A percentile compares a stretch with the other conserved stretches of the same genome.
phyloP scores from a whole-genome alignment of 2,797 vertebrate genomes.

The Vultur gryphus region DNA sequence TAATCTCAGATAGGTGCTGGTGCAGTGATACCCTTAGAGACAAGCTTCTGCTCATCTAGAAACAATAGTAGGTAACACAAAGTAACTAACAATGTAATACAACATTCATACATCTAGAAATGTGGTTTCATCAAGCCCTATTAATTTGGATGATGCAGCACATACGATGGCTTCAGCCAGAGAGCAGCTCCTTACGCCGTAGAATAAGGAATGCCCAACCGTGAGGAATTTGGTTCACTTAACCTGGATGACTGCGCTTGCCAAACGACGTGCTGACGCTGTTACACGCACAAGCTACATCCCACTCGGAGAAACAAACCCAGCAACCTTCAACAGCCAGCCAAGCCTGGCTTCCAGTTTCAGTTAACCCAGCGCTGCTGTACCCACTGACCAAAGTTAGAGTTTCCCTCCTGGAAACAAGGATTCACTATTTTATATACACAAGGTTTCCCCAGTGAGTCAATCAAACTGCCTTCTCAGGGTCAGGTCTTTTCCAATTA shows the following conservation, averaged over 20 bases:
- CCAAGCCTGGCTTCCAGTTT: background rate
- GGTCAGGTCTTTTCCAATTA: background rate
- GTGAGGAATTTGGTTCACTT: background rate
- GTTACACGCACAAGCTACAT: background rate
- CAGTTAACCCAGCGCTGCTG: background rate
- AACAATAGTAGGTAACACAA: background rate
- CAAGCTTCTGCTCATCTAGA: background rate
- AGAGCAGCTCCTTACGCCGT: background rate
- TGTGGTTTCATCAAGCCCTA: background rate
- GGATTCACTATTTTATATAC: rapidly evolving
- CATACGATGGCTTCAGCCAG: rapidly evolving
- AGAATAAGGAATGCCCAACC: background rate
- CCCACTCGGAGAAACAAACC: background rate
- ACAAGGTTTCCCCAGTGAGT: background rate
- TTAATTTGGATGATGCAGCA: rapidly evolving
- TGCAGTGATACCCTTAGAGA: background rate
- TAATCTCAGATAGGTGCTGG: constrained; percentile 36
- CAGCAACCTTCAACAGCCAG: background rate
- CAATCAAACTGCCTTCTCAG: background rate
- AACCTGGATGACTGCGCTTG: too few species aligned
- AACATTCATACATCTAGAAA: background rate
- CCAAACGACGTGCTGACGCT: rapidly evolving
- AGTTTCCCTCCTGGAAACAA: background rate
- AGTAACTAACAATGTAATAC: background rate
- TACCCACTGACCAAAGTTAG: background rate